phyloP scores from a whole-genome alignment of 2,113 vertebrate species.

The Sclerurus mexicanus region DNA sequence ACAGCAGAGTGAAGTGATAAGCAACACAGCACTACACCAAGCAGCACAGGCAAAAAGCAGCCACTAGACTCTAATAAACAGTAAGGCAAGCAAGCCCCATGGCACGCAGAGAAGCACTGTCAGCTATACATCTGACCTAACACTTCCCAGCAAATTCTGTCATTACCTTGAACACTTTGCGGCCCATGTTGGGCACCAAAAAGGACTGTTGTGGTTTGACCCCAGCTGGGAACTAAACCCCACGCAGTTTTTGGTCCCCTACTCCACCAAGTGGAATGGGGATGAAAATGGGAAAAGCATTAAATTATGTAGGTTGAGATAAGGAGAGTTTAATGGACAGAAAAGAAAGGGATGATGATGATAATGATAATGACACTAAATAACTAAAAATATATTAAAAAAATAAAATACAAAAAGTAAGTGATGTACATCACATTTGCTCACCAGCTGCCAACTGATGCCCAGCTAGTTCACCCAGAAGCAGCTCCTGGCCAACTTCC shows the following conservation, averaged over 20 bases:
- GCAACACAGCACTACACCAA: not conserved
- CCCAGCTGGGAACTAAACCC: not conserved
- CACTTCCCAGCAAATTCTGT: not conserved
- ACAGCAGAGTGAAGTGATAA: not conserved
- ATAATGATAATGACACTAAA: no score
- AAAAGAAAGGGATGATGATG: not conserved
- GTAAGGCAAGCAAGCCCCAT: not conserved
- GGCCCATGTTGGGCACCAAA: not conserved
- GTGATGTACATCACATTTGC: not conserved
- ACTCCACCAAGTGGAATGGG: no score
- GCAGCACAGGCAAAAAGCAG: not conserved
- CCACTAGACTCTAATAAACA: not conserved
- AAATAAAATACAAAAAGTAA: not conserved
- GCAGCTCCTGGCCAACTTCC: not conserved
- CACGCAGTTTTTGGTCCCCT: not conserved
- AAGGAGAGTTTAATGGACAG: not conserved
- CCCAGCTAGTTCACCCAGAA: not conserved
- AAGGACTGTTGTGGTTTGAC: accelerated
- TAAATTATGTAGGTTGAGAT: not conserved
- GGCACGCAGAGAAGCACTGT: not conserved
- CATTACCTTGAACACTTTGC: not conserved
- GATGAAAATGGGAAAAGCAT: not conserved
- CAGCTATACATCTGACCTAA: not conserved
- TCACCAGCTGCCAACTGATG: not conserved
- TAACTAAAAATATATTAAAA: no score